phyloP scores from a whole-genome alignment of 2,888 invertebrate genomes.

The Baronia brevicornis region DNA sequence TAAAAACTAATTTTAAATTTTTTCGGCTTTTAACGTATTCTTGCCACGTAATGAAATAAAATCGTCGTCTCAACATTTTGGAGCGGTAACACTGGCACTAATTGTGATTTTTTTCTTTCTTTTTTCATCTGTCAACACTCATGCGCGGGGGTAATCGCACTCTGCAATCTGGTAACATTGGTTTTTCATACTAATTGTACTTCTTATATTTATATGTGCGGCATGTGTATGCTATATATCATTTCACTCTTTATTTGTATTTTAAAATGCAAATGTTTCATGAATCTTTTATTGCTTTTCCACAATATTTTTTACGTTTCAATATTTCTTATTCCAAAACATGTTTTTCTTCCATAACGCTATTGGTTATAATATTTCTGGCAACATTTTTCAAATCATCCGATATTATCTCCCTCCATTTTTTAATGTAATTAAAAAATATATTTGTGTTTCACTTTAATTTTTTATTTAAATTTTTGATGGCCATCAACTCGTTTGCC shows the following conservation, averaged over 20 bases:
- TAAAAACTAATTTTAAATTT: slow-evolving; percentile 16
- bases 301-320: slow-evolving; percentile 21
- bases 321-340: slow-evolving; percentile 18
- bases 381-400: too few relatives aligned
- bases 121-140: slow-evolving; percentile 70
- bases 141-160: slow-evolving; percentile 70
- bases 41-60: slow-evolving; percentile 33
- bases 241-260: slow-evolving; percentile 20
- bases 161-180: slow-evolving; percentile 73
- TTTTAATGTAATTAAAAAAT: too few relatives aligned
- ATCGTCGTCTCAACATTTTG: slow-evolving; percentile 12
- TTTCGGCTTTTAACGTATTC: slow-evolving; percentile 43
- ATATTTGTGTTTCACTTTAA: too few relatives aligned
- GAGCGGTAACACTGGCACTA: slow-evolving; percentile 42
- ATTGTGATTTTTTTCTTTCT: slow-evolving; percentile 59
- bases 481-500: too few relatives aligned
- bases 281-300: slow-evolving; percentile 1
- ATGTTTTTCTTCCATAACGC: not conserved
- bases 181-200: slow-evolving; percentile 61
- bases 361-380: too few relatives aligned
- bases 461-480: too few relatives aligned
- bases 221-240: slow-evolving; percentile 16
- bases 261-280: slow-evolving; percentile 8
- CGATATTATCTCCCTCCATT: slow-evolving; percentile 7
- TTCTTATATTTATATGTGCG: slow-evolving; percentile 19